Conservation (phyloP, 1,140 invertebrate species). For the Pseudachorutes palmiensis region DNA sequence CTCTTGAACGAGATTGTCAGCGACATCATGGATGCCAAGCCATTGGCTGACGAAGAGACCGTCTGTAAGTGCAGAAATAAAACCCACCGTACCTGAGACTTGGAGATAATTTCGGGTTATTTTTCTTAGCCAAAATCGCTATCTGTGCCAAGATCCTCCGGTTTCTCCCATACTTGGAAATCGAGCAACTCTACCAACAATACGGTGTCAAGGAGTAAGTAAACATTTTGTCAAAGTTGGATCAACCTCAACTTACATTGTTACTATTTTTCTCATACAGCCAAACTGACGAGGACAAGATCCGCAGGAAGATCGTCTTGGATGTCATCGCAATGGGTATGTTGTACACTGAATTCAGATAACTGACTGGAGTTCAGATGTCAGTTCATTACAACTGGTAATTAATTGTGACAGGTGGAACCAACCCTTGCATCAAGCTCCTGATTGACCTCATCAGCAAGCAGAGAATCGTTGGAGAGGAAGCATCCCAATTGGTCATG, state of each 20-base stretch:
- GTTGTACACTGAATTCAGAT: background rate
- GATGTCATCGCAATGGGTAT: constrained; percentile 25
- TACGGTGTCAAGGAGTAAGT: background rate
- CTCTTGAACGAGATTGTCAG: constrained; percentile 25
- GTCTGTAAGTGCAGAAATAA: too few relatives aligned
- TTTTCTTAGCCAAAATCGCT: background rate
- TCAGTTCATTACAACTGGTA: too few relatives aligned
- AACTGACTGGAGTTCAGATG: background rate
- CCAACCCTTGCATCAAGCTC: constrained; percentile 35
- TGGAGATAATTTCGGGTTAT: background rate
- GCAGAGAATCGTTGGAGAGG: constrained; percentile 29
- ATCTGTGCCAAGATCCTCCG: constrained; percentile 30
- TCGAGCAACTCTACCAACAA: constrained; percentile 12
- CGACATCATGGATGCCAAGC: constrained; percentile 16
- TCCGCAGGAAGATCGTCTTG: constrained; percentile 18
- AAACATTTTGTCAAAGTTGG: background rate
- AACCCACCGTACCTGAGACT: too few relatives aligned
- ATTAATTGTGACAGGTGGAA: constrained; percentile 22
- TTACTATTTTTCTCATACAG: background rate
- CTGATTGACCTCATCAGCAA: constrained; percentile 33
- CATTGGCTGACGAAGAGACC: constrained; percentile 30
- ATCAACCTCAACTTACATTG: background rate
- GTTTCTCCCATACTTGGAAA: constrained; percentile 17
- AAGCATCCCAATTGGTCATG: constrained; percentile 33
- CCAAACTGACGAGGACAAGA: constrained; percentile 16